These are phyloP conservation scores for Fulmarus glacialis DNA, from an alignment of 2,113 vertebrate species.

Conservation along the genomic window DNA sequence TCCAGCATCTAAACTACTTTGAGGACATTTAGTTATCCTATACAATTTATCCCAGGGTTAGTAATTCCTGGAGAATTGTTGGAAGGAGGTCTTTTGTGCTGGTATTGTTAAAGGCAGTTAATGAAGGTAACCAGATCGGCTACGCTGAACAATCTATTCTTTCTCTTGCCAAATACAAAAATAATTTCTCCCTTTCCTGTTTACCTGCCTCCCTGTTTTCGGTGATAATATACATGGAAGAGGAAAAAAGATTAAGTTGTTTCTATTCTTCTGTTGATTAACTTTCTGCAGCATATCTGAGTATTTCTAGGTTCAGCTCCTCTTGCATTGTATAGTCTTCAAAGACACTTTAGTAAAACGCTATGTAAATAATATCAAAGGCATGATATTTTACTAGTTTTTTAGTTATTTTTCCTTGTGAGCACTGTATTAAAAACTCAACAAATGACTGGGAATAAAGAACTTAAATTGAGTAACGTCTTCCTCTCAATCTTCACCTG, in stretches of 20 bases:
- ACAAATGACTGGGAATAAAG: background rate
- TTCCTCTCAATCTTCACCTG: background rate
- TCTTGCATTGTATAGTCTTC: background rate
- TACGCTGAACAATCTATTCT: background rate
- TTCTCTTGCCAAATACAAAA: background rate
- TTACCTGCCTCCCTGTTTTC: background rate
- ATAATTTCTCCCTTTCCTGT: background rate
- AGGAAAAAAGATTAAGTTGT: background rate
- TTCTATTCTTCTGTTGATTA: background rate
- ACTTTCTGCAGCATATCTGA: background rate
- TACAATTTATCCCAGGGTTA: background rate
- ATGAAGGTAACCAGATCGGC: background rate
- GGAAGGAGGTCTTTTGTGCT: background rate
- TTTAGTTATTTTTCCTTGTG: background rate
- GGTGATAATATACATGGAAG: background rate
- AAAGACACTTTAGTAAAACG: background rate
- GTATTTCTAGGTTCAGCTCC: background rate
- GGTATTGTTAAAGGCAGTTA: background rate
- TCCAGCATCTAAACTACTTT: background rate
- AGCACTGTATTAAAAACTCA: background rate
- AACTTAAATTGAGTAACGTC: background rate
- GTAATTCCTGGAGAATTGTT: background rate
- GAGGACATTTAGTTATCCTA: background rate
- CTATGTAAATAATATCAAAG: background rate
- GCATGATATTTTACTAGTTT: background rate